Percentiles rank a stretch among this genome's conserved stretches.
Evolutionary conservation across 2,113 vertebrate genomes (phyloP).

Genomic region (Cavia aperea): DNA sequence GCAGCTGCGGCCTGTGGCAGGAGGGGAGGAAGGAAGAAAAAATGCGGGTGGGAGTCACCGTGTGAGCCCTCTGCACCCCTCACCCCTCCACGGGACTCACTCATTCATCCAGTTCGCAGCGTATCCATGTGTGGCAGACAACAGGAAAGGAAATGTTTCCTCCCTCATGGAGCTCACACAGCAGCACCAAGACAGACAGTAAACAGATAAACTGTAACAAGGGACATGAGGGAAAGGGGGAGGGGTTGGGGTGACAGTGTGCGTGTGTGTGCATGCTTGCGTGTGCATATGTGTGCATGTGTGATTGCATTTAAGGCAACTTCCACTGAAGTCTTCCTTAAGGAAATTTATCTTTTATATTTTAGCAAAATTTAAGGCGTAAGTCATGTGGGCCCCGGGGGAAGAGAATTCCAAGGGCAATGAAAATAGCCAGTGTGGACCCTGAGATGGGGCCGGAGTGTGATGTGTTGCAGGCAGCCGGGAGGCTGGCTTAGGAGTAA

Average conservation of each 20-base stretch:
- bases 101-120: neutral
- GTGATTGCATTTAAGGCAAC: neutral
- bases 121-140: neutral
- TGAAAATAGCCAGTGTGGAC: neutral
- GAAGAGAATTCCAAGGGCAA: neutral
- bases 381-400: neutral
- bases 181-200: neutral
- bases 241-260: neutral
- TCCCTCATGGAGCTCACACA: neutral
- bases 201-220: neutral
- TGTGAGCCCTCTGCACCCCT: neutral
- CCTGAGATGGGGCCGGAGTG: neutral
- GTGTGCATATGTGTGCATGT: neutral
- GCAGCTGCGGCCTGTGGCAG: neutral
- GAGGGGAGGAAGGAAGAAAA: neutral
- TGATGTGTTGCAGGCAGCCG: neutral
- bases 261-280: neutral
- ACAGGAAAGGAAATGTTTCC: neutral
- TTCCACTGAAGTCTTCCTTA: neutral
- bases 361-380: neutral
- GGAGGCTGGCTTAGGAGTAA: neutral
- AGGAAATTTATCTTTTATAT: neutral
- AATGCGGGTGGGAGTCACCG: neutral
- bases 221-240: neutral
- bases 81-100: fast-evolving